A percentile compares a stretch with the other conserved stretches of the same genome.
phyloP scores from a whole-genome alignment of 2,888 invertebrate species.

The Rotaria magnacalcarata region DNA sequence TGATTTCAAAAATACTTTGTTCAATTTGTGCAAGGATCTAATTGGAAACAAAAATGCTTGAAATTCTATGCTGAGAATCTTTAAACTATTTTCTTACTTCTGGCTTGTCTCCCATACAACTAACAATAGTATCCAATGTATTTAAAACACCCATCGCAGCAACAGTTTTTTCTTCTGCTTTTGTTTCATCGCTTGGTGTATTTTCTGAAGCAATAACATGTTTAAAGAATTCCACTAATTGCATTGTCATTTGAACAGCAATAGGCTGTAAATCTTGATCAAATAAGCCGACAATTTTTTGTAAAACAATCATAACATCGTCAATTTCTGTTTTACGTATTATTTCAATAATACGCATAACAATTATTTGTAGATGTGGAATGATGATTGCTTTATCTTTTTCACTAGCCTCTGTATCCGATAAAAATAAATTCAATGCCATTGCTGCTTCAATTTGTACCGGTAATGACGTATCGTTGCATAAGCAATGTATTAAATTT shows the following conservation, averaged over 20 bases:
- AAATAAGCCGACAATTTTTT: slow-evolving; percentile 77
- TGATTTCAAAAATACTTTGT: neutral
- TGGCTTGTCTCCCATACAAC: slow-evolving; percentile 74
- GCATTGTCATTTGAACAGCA: slow-evolving; percentile 87
- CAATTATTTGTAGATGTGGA: slow-evolving; percentile 38
- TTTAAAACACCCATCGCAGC: slow-evolving; percentile 92
- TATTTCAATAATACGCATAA: slow-evolving; percentile 62
- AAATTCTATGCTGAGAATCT: neutral
- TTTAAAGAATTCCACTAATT: slow-evolving; percentile 63
- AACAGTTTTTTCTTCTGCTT: slow-evolving; percentile 80
- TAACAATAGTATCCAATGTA: slow-evolving; percentile 87
- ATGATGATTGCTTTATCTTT: slow-evolving; percentile 48
- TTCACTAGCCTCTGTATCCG: slow-evolving; percentile 68
- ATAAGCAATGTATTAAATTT: slow-evolving; percentile 72
- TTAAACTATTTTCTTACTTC: slow-evolving; percentile 50
- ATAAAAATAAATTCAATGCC: slow-evolving; percentile 81
- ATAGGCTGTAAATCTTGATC: slow-evolving; percentile 81
- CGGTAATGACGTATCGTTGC: slow-evolving; percentile 80
- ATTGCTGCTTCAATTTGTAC: slow-evolving; percentile 95
- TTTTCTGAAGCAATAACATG: slow-evolving; percentile 38
- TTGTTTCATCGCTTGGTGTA: slow-evolving; percentile 59
- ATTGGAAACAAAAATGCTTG: neutral
- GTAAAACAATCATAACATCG: slow-evolving; percentile 89
- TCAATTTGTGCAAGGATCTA: slow-evolving; percentile 16
- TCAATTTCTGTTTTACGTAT: slow-evolving; percentile 94